Base-by-base conservation (phyloP, 2,888 invertebrate genomes). In the Tetheella fluctuosa region DNA sequence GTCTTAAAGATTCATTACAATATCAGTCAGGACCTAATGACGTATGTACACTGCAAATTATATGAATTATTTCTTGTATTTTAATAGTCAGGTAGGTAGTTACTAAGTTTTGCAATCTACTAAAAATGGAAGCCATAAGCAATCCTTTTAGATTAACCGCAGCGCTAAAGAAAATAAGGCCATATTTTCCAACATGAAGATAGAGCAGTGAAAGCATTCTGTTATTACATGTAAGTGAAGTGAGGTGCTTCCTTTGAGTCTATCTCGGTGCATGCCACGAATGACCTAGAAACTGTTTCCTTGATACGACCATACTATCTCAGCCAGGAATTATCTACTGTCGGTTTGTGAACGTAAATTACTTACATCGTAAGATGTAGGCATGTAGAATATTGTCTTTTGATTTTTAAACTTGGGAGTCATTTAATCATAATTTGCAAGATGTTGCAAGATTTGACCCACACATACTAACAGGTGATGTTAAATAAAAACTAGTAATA, bases 211-310 rank as follows among this genome's bases (percentile, higher is more conserved):
- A 67, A 59, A 64, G 63, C 68, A 61, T 67, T 63, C 52, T 56
- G 68, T 67, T 73, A 73, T 67, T 73, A 67, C 73, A 68, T 75
- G 64, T 66, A 70, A 69, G 63, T 63, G 63, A 64, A 64, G 20
- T 28, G 54, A 62, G 56, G 67, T 53, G n/a, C 23, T 52, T 57
- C 59, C 66, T 76, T 74, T 76, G 72, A 68, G 17, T n/a, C n/a
- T n/a, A n/a, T n/a, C 48, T 17, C 63, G 58, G 54, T 74, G 76
- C 76, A 76, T 58, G 63, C 68, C 68, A 58, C 76, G 74, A 70
- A 76, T 76, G 74, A 71, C 74, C 74, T 64, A 74, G 70, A 74
- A 76, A 74, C 68, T 63, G 72, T 34, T 34, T 34, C 71, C 62
- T 54, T 63, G 39, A 71, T 69, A 62, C 5, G n/a, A 48, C 59